Evolutionary conservation across 2,113 vertebrate species (phyloP).

Genomic region (Hirundichthys speculiger): DNA sequence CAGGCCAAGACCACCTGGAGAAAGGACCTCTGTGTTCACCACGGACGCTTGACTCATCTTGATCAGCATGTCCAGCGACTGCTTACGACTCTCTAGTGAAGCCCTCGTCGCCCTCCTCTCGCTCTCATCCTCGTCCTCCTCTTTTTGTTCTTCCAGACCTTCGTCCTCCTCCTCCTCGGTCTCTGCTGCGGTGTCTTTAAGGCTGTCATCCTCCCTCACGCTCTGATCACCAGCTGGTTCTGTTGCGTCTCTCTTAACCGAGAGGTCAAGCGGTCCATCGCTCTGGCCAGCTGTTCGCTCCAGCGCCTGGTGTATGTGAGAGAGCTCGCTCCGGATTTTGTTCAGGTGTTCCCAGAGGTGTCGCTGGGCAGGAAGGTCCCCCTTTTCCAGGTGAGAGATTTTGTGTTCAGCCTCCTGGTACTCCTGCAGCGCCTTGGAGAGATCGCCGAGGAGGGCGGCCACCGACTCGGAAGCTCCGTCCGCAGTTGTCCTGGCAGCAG

Average conservation of each 20-base stretch:
- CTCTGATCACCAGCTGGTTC: slow-evolving; percentile 18
- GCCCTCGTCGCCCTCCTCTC: slow-evolving; percentile 62
- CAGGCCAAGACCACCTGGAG: slow-evolving; percentile 65
- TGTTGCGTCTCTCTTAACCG: slow-evolving; percentile 81
- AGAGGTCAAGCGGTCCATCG: slow-evolving; percentile 91
- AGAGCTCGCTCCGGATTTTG: slow-evolving; percentile 92
- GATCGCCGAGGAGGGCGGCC: slow-evolving; percentile 83
- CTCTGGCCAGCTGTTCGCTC: slow-evolving; percentile 81
- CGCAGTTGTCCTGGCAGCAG: slow-evolving; percentile 33
- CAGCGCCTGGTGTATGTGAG: slow-evolving; percentile 90
- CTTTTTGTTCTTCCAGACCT: slow-evolving; percentile 61
- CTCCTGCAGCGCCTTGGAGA: slow-evolving; percentile 89
- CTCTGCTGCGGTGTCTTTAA: slow-evolving; percentile 57
- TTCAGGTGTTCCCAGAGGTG: slow-evolving; percentile 91
- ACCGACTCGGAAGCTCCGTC: slow-evolving; percentile 77
- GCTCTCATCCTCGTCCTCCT: slow-evolving; percentile 59
- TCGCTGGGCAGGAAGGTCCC: slow-evolving; percentile 83
- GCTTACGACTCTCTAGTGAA: slow-evolving; percentile 80
- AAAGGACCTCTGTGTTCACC: slow-evolving; percentile 81
- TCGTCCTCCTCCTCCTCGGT: slow-evolving; percentile 76
- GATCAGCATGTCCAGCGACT: slow-evolving; percentile 86
- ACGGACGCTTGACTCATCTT: slow-evolving; percentile 79
- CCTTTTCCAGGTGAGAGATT: slow-evolving; percentile 84
- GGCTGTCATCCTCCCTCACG: slow-evolving; percentile 32
- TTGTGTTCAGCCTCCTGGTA: slow-evolving; percentile 89